Conservation (phyloP, 35 echinoderm and acorn worm genomes). For the Ophiothrix spiculata region DNA sequence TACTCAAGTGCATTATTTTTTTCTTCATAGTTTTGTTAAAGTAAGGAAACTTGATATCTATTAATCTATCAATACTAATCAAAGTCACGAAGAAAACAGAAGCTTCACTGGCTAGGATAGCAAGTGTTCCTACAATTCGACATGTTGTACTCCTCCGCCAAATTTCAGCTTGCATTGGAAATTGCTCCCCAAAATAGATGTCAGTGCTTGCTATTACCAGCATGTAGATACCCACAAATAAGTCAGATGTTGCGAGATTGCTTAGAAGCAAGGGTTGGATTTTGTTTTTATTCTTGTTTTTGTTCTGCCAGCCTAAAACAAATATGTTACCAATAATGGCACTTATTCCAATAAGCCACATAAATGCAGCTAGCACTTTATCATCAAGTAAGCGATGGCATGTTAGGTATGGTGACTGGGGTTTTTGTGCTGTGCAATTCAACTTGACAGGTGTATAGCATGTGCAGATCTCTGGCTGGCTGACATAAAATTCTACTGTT, state of each 20-base stretch:
- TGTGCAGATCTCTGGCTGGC: not conserved
- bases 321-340: not conserved
- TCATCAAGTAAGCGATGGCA: not conserved
- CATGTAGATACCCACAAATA: not conserved
- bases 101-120: not conserved
- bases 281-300: not conserved
- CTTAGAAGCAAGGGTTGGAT: not conserved
- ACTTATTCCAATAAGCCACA: not conserved
- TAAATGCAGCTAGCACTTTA: not conserved
- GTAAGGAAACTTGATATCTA: not conserved
- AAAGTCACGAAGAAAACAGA: not conserved
- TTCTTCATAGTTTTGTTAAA: not conserved
- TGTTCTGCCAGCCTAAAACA: not conserved
- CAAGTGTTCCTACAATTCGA: not conserved
- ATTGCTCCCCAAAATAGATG: not conserved
- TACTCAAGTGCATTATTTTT: not conserved
- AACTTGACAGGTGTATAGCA: not conserved
- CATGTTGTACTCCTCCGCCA: not conserved
- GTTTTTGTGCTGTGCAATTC: not conserved
- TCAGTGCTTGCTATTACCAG: not conserved
- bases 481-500: not conserved
- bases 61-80: not conserved
- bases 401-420: not conserved
- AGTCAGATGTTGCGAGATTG: conserved; percentile 1
- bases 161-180: not conserved